Evolutionary conservation across 2,888 invertebrate species (phyloP), one percentile per base, ranked within the genome.

Genomic region (Synergus umbraculus): DNA sequence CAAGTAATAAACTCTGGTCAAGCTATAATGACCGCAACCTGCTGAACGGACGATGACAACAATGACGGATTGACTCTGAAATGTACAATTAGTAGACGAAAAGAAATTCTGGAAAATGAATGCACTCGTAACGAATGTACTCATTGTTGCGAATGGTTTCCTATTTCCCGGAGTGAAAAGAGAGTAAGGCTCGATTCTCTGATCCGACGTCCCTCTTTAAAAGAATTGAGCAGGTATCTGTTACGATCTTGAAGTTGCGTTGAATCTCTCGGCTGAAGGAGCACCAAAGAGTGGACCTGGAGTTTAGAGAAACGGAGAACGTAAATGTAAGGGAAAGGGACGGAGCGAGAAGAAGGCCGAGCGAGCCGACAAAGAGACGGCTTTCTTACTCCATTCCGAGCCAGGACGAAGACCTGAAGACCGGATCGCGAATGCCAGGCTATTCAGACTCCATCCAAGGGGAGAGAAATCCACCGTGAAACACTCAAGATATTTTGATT

Each of bases 321-420:
- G 65, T 43, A 44, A 67, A 69, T 46, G 49, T 44, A 69, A 76
- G 63, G 18, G 63, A 76, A 60, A 78, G 46, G 46, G 63, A 77
- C 54, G 67, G 67, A 79, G 77, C 78, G 79, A 83, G 60, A 84
- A 83, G 78, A 83, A 85, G 66, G 78, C 76, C 69, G 41, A 81
- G 78, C 79, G 83, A 86, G 87, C 88, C 87, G 88, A 87, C 88
- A 88, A 88, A 88, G 87, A 87, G 86, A 84, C 84, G 86, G 83
- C 87, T 86, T 87, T 87, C 88, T 88, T 88, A 83, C 84, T 82
- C 82, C 83, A 79, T 81, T 81, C 82, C 76, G 82, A 83, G 83
- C 81, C 82, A 81, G 83, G 82, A 84, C 83, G 83, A 84, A 85
- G 82, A 82, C 84, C 81, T 77, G 79, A 83, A 79, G 83, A 83